Evolutionary conservation across 2,113 vertebrate genomes (phyloP), one percentile per base, ranked within the genome.

Genomic region (Salvelinus fontinalis): DNA sequence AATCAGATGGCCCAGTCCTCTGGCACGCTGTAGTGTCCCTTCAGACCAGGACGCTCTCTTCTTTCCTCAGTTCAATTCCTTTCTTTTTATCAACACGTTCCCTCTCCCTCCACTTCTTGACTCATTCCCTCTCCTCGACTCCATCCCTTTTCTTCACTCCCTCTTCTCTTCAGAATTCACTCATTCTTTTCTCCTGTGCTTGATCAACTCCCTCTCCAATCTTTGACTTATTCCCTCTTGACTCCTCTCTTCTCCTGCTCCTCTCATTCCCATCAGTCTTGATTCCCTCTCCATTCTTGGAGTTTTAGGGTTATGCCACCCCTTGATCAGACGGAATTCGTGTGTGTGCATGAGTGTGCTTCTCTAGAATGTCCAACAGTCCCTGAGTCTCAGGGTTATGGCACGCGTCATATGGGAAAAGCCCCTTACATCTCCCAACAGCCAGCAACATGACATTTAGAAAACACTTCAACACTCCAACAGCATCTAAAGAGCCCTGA

Each of bases 401-500:
- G 22, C 59, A 22, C n/a, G 14, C 59, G 4, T 62, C 20, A 60
- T 14, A 18, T 20, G 20, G 20, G 16, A 18, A 75, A 39, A 24
- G 44, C 57, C 74, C 71, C 74, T 31, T 27, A 18, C 70, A 72
- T 62, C 34, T 24, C 14, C 2, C 49, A 29, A 24, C 24, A 67
- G 59, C 65, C 1, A 48, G 64, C 18, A 9, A 16, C 24, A 3
- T 16, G 24, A 39, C 60, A 64, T 73, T 27, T 39, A 64, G 26
- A 5, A 54, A 54, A 18, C 16, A 54, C 51, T 18, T 4, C 16
- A 54, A 54, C 12, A 54, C 51, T 76, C 70, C 59, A 54, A 74
- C n/a, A 24, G n/a, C 59, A 64, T 22, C 49, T 57, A 2, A 78
- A 83, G 34, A 60, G 57, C 64, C 71, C 59, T 1, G 59, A 73